These are phyloP conservation scores for Antechinus flavipes DNA, from an alignment of 2,113 vertebrate genomes.

Conservation along the genomic window DNA sequence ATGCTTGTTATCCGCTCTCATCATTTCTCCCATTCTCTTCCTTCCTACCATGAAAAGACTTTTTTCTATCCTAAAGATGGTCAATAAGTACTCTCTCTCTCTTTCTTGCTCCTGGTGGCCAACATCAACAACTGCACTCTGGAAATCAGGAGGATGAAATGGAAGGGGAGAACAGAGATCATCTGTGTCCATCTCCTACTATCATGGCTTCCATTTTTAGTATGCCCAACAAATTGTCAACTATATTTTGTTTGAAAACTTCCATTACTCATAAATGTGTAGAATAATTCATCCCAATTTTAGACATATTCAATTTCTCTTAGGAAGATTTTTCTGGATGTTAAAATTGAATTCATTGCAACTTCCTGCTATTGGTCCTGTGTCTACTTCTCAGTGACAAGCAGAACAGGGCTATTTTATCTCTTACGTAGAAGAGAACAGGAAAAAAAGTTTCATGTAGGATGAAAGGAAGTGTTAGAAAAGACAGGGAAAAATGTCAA, in stretches of 20 bases:
- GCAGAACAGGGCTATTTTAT: not conserved
- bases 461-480: not conserved
- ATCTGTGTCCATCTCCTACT: not conserved
- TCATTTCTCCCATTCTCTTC: not conserved
- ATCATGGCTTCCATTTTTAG: not conserved
- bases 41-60: not conserved
- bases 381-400: not conserved
- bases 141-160: not conserved
- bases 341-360: not conserved
- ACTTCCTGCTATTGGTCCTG: not conserved
- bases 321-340: not conserved
- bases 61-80: not conserved
- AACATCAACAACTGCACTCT: not conserved
- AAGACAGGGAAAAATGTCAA: not conserved
- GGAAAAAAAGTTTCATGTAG: not conserved
- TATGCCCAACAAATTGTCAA: not conserved
- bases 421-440: not conserved
- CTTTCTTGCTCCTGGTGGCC: not conserved
- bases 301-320: not conserved
- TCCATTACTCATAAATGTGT: not conserved
- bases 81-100: not conserved
- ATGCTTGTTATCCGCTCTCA: not conserved
- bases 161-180: not conserved
- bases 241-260: not conserved
- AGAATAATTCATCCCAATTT: not conserved